phyloP scores from a whole-genome alignment of 2,113 vertebrate species.

The Nothocercus julius region DNA sequence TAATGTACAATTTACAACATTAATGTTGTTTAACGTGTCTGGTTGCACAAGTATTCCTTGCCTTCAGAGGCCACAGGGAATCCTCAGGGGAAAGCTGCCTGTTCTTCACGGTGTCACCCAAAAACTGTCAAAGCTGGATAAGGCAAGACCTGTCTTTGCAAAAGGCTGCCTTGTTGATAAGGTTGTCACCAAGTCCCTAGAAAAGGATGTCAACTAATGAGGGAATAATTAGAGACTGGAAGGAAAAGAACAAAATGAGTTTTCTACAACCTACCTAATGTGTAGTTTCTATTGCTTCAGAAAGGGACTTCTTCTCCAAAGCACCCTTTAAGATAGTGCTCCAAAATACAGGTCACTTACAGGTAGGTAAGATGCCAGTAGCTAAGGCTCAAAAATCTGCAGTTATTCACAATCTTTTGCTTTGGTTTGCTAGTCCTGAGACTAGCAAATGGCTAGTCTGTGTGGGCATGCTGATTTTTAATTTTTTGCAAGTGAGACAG shows the following conservation, averaged over 20 bases:
- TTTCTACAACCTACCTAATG: background rate
- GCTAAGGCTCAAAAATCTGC: background rate
- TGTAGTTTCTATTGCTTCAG: background rate
- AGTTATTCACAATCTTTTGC: background rate
- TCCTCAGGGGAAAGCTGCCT: background rate
- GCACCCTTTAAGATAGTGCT: background rate
- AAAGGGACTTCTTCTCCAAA: background rate
- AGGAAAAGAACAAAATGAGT: background rate
- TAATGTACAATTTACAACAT: background rate
- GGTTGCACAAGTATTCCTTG: background rate
- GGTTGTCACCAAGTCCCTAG: background rate
- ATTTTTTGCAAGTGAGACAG: background rate
- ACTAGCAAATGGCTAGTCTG: accelerated
- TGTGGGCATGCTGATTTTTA: background rate
- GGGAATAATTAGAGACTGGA: background rate
- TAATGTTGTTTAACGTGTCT: background rate
- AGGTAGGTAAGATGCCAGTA: background rate
- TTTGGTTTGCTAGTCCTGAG: accelerated
- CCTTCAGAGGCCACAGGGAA: background rate
- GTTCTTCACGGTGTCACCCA: background rate
- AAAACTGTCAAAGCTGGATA: background rate
- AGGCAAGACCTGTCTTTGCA: background rate
- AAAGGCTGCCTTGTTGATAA: background rate
- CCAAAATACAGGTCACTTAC: background rate
- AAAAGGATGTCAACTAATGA: background rate